Base-by-base conservation (phyloP, 2,797 vertebrate genomes). In the Gadopsis bispinosus region DNA sequence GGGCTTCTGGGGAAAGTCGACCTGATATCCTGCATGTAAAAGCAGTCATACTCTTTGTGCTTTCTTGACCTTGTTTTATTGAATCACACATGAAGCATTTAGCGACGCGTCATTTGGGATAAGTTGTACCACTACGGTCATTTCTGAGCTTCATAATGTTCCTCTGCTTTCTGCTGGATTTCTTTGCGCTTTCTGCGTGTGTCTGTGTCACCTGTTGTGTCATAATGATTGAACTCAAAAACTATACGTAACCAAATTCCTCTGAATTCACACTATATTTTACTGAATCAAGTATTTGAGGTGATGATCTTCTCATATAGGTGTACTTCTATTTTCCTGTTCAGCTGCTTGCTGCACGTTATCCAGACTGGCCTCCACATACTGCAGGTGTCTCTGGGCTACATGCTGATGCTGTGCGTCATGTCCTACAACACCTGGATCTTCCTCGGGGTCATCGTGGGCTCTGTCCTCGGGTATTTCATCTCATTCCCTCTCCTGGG, bases 371-470 rank as follows among this genome's bases (percentile, higher is more conserved):
- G 92, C 55, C 90, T 99, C 76, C 98, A 99, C 41, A 61, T 97
- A 4, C n/a, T 94, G 75, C 98, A 99, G 91, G 97, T 99, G 91
- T 87, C 95, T 56, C 92, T 98, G 47, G 96, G 97, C 81, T 99
- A 99, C 93, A 90, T 96, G 92, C 89, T 99, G 86, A 99, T 99
- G 98, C 83, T 99, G 81, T 97, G 97, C 0, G 96, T 98, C 64
- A 99, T 99, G 98, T 96, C 97, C 84, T 99, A 99, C 95, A 99
- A 99, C 14, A 87, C 93, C 16, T 98, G 98, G 97, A 96, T 99
- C 92, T 99, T 99, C 90, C 84, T 99, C 0, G 97, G 95, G 0
- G 95, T 98, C 86, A 85, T 99, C 2, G 20, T 20, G 0, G 98
- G 98, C 77, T 97, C 97, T 0, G 87, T 88, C 0, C 77, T 99